Conservation (phyloP, 2,113 vertebrate genomes). For the Albula goreensis region DNA sequence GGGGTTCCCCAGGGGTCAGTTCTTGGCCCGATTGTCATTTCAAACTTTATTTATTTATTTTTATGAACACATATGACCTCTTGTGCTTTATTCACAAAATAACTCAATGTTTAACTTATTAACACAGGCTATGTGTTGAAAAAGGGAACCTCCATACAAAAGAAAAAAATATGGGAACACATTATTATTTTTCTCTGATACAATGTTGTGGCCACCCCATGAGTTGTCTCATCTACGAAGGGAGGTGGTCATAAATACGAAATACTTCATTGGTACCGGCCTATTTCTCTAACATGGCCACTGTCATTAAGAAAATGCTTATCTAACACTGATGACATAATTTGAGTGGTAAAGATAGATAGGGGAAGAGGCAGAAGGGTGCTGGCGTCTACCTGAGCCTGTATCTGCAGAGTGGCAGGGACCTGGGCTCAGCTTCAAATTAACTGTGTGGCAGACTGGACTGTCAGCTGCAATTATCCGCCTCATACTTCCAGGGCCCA, state of each 20-base stretch:
- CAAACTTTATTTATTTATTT: background rate
- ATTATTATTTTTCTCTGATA: conserved; percentile 79
- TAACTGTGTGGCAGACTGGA: conserved; percentile 88
- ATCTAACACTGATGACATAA: conserved; percentile 88
- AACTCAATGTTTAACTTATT: conserved; percentile 73
- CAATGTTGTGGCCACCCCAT: conserved; percentile 78
- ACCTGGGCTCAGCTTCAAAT: conserved; percentile 91
- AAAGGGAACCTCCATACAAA: conserved; percentile 72
- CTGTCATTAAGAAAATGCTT: conserved; percentile 84
- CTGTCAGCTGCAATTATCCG: conserved; percentile 82
- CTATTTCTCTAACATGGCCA: conserved; percentile 72
- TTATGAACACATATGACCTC: background rate
- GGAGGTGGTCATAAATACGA: conserved; percentile 84
- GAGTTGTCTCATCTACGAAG: conserved; percentile 78
- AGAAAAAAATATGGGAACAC: conserved; percentile 55
- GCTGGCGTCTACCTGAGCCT: conserved; percentile 80
- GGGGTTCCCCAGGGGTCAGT: background rate
- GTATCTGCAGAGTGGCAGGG: conserved; percentile 83
- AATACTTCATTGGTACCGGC: conserved; percentile 68
- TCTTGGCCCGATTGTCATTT: background rate
- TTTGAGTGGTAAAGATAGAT: conserved; percentile 80
- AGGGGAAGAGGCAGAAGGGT: conserved; percentile 70
- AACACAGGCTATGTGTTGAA: conserved; percentile 71
- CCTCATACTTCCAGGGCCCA: conserved; percentile 78
- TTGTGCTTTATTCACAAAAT: conserved; percentile 10